Evolutionary conservation across 2,888 invertebrate species (phyloP).

Genomic region (Elmis aenea): DNA sequence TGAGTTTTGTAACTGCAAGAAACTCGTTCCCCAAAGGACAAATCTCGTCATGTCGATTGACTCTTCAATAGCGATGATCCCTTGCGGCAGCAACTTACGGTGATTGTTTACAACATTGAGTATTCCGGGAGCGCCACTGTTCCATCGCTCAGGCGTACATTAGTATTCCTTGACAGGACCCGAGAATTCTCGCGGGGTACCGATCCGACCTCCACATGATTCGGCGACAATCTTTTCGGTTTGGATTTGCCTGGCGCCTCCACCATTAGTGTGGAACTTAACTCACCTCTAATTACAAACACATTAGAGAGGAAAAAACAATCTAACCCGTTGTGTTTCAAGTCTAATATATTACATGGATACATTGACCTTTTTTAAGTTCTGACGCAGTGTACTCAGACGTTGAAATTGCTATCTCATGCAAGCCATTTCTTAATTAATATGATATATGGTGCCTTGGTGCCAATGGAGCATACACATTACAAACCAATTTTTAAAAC

Average conservation of each 20-base stretch:
- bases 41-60: slow-evolving; percentile 14
- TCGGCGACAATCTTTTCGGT: slow-evolving; percentile 6
- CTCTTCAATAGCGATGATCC: slow-evolving; percentile 13
- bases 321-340: too few relatives aligned
- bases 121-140: slow-evolving; percentile 19
- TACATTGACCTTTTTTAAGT: too few relatives aligned
- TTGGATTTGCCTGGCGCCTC: slow-evolving; percentile 9
- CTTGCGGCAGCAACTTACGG: slow-evolving; percentile 13
- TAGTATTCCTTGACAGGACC: slow-evolving; percentile 23
- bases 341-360: too few relatives aligned
- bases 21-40: slow-evolving; percentile 3
- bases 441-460: too few relatives aligned
- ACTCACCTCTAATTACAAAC: too few relatives aligned
- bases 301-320: too few relatives aligned
- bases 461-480: too few relatives aligned
- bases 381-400: too few relatives aligned
- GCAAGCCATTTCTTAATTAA: too few relatives aligned
- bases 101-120: slow-evolving; percentile 25
- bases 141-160: slow-evolving; percentile 18
- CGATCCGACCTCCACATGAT: slow-evolving; percentile 11
- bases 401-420: too few relatives aligned
- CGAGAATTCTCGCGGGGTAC: slow-evolving; percentile 15
- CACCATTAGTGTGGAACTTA: slow-evolving; percentile 12
- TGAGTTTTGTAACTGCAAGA: too few relatives aligned
- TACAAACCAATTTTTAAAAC: too few relatives aligned